Evolutionary conservation across 2,113 vertebrate genomes (phyloP).

Genomic region (Bagarius yarrelli): DNA sequence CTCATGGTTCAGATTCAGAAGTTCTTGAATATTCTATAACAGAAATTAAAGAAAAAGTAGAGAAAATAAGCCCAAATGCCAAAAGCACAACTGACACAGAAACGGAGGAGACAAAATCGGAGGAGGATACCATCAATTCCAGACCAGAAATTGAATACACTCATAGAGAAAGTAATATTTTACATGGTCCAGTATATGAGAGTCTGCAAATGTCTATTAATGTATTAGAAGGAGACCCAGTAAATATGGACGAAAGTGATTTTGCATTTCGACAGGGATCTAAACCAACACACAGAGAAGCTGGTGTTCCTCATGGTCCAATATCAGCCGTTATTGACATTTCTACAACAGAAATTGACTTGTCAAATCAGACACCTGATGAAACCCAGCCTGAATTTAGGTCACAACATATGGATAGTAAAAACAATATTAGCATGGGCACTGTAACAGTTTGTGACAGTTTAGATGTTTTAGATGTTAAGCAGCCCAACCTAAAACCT

Average conservation of each 20-base stretch:
- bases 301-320: background rate
- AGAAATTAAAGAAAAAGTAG: background rate
- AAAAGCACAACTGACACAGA: background rate
- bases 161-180: background rate
- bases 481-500: background rate
- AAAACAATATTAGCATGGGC: background rate
- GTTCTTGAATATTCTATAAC: background rate
- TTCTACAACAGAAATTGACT: background rate
- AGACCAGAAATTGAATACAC: background rate
- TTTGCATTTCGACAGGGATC: background rate
- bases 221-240: background rate
- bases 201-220: background rate
- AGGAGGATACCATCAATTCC: background rate
- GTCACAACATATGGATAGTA: background rate
- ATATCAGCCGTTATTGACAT: background rate
- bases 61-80: background rate
- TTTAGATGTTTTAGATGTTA: constrained; percentile 45
- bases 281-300: background rate
- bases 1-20: too few species aligned
- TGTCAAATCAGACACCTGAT: background rate
- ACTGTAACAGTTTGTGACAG: constrained; percentile 40
- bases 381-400: background rate
- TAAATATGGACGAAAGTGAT: background rate
- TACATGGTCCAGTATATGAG: background rate
- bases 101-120: background rate